These are phyloP conservation scores for Cettia cetti DNA, from an alignment of 2,113 vertebrate genomes.

Conservation along the genomic window DNA sequence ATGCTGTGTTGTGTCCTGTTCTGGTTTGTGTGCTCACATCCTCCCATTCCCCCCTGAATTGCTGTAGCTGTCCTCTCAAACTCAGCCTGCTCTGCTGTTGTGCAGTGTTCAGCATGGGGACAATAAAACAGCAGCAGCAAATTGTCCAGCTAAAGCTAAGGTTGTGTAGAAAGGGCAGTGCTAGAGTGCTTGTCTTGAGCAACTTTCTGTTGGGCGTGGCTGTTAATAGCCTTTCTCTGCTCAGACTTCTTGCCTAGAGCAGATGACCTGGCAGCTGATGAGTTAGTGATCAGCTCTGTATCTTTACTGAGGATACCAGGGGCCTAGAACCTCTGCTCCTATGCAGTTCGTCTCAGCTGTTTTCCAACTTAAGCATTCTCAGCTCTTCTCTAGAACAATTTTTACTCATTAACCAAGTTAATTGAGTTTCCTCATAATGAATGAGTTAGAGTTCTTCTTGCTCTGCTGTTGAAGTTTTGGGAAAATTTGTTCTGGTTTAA, in stretches of 20 bases:
- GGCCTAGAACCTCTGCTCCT: background rate
- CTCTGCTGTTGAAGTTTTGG: background rate
- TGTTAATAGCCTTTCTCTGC: background rate
- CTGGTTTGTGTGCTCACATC: background rate
- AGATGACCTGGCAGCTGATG: background rate
- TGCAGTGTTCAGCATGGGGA: background rate
- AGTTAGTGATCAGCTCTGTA: background rate
- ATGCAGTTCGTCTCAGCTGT: background rate
- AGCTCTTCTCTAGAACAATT: background rate
- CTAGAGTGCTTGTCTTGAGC: background rate
- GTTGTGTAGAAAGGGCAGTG: background rate
- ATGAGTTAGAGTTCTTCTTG: background rate
- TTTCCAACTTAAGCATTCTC: background rate
- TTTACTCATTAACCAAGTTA: background rate
- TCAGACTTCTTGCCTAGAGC: background rate
- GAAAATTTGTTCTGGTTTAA: background rate
- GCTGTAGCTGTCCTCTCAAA: background rate
- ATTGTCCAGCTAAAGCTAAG: background rate
- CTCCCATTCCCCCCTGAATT: background rate
- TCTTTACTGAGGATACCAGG: background rate
- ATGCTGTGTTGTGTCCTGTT: background rate
- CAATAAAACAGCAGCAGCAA: background rate
- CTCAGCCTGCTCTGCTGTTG: background rate
- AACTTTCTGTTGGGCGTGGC: background rate
- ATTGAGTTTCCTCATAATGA: background rate